Conservation (phyloP, 2,888 invertebrate genomes). For the Hirtodrosophila duncani region DNA sequence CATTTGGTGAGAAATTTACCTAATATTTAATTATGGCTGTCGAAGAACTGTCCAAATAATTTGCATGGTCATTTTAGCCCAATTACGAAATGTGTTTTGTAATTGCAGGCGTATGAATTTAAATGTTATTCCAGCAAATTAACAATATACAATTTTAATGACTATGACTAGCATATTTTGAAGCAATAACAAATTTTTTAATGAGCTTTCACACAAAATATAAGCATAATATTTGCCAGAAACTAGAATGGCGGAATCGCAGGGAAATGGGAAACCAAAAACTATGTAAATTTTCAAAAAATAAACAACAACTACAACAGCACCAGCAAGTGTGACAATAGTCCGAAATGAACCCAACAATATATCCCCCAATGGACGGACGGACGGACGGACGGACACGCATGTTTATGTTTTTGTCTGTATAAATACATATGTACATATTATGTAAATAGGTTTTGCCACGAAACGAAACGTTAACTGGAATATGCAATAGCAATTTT, state of each 20-base stretch:
- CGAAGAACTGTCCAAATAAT: constrained; percentile 27
- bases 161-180: constrained; percentile 16
- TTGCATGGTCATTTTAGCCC: constrained; percentile 54
- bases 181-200: constrained; percentile 38
- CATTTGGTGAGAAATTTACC: constrained; percentile 21
- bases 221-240: constrained; percentile 25
- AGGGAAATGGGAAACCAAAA: constrained; percentile 16
- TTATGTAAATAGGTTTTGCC: too few species aligned
- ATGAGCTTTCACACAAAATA: constrained; percentile 51
- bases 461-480: not conserved
- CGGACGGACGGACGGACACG: too few species aligned
- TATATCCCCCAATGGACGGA: constrained; percentile 11
- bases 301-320: constrained; percentile 23
- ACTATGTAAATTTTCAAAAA: constrained; percentile 22
- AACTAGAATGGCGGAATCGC: constrained; percentile 31
- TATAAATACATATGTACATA: too few species aligned
- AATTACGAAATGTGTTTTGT: constrained; percentile 46
- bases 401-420: too few species aligned
- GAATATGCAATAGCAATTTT: constrained; percentile 3
- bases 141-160: constrained; percentile 42
- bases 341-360: too few species aligned
- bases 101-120: constrained; percentile 44
- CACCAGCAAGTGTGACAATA: constrained; percentile 39
- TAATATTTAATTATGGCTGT: constrained; percentile 22
- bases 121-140: constrained; percentile 22